Evolutionary conservation across 2,888 invertebrate genomes (phyloP).

Genomic region (Dynastes maya): DNA sequence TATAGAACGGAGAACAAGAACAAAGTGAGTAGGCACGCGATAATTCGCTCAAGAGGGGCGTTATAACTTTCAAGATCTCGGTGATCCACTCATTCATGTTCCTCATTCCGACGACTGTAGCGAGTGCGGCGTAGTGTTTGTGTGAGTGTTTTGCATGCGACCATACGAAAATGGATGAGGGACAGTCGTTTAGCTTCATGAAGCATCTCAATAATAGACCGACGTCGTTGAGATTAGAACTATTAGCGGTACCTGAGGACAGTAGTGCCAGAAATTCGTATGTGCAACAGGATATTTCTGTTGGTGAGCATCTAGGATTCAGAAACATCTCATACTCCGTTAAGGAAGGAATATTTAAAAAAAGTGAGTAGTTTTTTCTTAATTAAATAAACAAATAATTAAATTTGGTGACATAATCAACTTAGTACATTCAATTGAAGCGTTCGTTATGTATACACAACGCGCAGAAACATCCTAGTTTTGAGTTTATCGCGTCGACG

Average conservation of each 20-base stretch:
- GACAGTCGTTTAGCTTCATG: constrained; percentile 40
- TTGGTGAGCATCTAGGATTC: constrained; percentile 75
- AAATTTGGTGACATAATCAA: background rate
- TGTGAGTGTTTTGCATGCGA: constrained; percentile 7
- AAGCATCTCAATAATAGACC: constrained; percentile 60
- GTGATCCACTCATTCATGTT: constrained; percentile 20
- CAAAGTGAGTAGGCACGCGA: constrained; percentile 40
- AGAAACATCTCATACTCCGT: constrained; percentile 79
- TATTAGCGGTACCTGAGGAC: constrained; percentile 64
- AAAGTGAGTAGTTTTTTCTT: constrained; percentile 71
- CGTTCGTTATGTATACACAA: no score
- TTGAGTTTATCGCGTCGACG: background rate
- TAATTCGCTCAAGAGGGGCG: constrained; percentile 38
- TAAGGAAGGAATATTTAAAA: constrained; percentile 73
- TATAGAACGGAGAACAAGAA: constrained; percentile 8
- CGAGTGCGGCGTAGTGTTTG: constrained; percentile 4
- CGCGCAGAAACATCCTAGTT: background rate
- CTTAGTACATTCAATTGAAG: no score
- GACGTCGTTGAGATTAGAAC: constrained; percentile 65
- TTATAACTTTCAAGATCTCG: constrained; percentile 28
- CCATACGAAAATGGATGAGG: constrained; percentile 25
- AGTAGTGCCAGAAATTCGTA: constrained; percentile 59
- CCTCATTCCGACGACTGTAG: background rate
- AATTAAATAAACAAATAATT: background rate
- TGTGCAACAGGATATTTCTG: constrained; percentile 53